Evolutionary conservation across 2,888 invertebrate species (phyloP), one percentile per base, ranked within the genome.

Genomic region (Hemaris fuciformis): DNA sequence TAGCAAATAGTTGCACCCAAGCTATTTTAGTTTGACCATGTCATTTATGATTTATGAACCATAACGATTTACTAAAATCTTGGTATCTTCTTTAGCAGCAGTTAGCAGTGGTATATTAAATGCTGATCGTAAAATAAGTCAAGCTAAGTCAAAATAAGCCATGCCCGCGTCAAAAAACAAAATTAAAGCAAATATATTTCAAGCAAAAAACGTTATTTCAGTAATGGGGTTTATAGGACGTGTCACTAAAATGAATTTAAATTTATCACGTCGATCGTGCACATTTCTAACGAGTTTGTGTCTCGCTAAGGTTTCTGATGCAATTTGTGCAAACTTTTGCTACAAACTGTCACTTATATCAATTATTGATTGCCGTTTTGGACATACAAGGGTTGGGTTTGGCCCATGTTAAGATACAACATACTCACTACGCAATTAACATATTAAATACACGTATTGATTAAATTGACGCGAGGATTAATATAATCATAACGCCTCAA

Each of bases 251-350:
- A 53, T 31, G 18, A 31, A 53, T 48, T 48, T 15, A 48, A 27
- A 31, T 53, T 27, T 48, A 27, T 48, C 48, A 48, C 25, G 48
- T 48, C 48, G 18, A 31, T 31, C 53, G 53, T 18, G 48, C 18
- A 53, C 53, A 53, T 53, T 53, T 53, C 31, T 53, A 53, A 53
- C 53, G 53, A 53, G 53, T 53, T 53, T 53, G 53, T 25, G 7
- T 18, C 53, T 31, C 31, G n/a, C 27, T 53, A 53, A 53, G 53
- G 53, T 31, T 59, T 61, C 65, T 69, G 66, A 71, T 64, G 72
- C 71, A 73, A 73, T 66, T 66, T 62, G 60, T 64, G 65, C 69
- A 56, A 66, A 64, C 65, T 66, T 64, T 46, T 59, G 63, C 66
- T 45, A 58, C 53, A 31, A 53, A 53, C 53, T 53, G 53, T 31